Conservation (phyloP, 2,113 vertebrate genomes). For the Daboia siamensis region DNA sequence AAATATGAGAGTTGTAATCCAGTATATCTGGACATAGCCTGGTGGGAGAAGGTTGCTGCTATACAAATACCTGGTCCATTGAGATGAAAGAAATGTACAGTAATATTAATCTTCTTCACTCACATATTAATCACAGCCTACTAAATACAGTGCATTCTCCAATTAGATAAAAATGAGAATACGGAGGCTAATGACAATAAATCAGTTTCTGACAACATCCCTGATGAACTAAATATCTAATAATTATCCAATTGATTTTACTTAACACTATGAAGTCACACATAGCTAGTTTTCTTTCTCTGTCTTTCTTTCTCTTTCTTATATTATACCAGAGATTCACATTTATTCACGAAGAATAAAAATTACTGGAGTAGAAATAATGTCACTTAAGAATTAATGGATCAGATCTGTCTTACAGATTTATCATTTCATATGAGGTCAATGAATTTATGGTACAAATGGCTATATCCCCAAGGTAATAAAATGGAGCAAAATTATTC, state of each 20-base stretch:
- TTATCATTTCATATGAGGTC: conserved; percentile 73
- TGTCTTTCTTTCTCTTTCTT: neutral
- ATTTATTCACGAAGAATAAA: conserved; percentile 42
- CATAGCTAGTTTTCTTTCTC: conserved; percentile 20
- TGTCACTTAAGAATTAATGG: conserved; percentile 74
- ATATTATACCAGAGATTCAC: conserved; percentile 45
- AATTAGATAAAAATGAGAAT: conserved; percentile 54
- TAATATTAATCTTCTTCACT: conserved; percentile 35
- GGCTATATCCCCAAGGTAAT: conserved; percentile 66
- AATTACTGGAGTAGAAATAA: conserved; percentile 65
- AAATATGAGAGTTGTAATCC: neutral
- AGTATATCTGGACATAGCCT: neutral
- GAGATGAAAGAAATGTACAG: conserved; percentile 35
- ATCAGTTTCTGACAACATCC: conserved; percentile 42
- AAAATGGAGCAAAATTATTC: conserved; percentile 66
- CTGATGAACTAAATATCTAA: conserved; percentile 34
- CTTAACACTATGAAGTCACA: neutral
- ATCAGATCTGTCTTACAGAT: conserved; percentile 67
- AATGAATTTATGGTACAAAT: conserved; percentile 76
- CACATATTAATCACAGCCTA: conserved; percentile 47
- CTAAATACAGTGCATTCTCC: conserved; percentile 49
- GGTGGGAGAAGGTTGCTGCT: neutral
- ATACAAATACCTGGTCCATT: conserved; percentile 45
- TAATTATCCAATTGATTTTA: conserved; percentile 43
- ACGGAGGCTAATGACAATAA: conserved; percentile 45